A percentile compares a stretch with the other conserved stretches of the same genome.
These are phyloP conservation scores for Leptopilina boulardi DNA, from an alignment of 1,140 invertebrate species.

Conservation along the genomic window DNA sequence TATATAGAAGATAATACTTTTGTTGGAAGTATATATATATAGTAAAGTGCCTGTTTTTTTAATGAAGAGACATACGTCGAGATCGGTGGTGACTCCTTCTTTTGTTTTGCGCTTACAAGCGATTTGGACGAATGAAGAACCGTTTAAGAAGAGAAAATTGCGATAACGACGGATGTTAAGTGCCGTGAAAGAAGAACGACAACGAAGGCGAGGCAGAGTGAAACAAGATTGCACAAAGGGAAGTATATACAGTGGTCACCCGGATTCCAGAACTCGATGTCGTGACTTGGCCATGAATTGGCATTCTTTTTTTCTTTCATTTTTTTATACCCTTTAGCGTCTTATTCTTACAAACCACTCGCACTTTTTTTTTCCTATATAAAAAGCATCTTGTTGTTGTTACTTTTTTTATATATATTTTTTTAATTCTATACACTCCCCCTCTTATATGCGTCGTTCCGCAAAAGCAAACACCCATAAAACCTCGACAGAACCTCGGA, in stretches of 20 bases:
- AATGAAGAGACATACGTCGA: constrained; percentile 29
- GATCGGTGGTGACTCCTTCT: constrained; percentile 10
- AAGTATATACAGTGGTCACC: constrained; percentile 32
- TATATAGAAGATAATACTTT: neutral
- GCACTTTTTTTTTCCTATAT: constrained; percentile 3
- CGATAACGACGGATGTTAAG: constrained; percentile 33
- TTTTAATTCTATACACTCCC: neutral
- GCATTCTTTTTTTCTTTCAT: constrained; percentile 26
- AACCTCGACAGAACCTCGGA: neutral
- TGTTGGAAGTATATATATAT: neutral
- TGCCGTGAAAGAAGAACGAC: constrained; percentile 29
- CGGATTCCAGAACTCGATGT: constrained; percentile 33
- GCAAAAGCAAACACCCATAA: neutral
- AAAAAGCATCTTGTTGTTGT: neutral
- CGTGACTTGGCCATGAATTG: constrained; percentile 33
- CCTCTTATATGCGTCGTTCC: neutral
- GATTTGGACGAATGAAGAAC: constrained; percentile 31
- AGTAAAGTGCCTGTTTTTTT: neutral
- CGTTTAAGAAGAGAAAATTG: constrained; percentile 33
- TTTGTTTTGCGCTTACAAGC: constrained; percentile 29
- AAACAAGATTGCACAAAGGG: constrained; percentile 31
- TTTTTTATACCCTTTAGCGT: constrained; percentile 28
- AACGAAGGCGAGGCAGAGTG: constrained; percentile 26
- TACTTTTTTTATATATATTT: no score
- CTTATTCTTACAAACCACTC: constrained; percentile 25